Percentiles rank a stretch among this genome's conserved stretches.
Conservation (phyloP, 2,888 invertebrate genomes). For the Drosophila demipolita region DNA sequence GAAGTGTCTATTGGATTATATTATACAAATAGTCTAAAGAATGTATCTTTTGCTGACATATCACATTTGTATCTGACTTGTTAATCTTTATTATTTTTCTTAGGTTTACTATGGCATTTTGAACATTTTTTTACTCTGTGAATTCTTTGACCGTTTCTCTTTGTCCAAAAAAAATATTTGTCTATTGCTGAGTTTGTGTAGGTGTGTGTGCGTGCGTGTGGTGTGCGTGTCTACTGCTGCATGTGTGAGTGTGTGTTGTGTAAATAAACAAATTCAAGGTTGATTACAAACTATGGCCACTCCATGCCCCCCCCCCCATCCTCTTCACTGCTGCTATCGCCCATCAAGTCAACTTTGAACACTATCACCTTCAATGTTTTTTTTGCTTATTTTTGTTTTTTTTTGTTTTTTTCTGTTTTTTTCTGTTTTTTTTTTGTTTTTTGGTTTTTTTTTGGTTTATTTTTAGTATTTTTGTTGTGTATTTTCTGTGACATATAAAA, state of each 20-base stretch:
- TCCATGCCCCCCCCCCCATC: neutral
- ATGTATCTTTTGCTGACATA: constrained; percentile 1
- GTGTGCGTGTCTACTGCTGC: constrained; percentile 6
- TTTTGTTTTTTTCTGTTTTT: no score
- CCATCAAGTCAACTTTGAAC: constrained; percentile 33
- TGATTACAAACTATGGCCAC: constrained; percentile 66
- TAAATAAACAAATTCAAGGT: constrained; percentile 75
- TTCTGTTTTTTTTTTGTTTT: no score
- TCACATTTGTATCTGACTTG: constrained; percentile 5
- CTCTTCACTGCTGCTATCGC: constrained; percentile 20
- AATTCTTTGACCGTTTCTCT: constrained; percentile 23
- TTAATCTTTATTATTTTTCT: constrained; percentile 9
- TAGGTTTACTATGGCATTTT: neutral
- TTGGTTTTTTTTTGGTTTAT: no score
- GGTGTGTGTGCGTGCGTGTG: constrained; percentile 7
- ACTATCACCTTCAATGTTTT: constrained; percentile 57
- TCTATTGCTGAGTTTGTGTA: constrained; percentile 19
- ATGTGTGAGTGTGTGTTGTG: constrained; percentile 25
- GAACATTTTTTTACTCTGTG: neutral
- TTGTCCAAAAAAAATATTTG: constrained; percentile 35
- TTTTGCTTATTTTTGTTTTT: no score
- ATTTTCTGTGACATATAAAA: constrained; percentile 64
- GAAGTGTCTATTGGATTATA: neutral
- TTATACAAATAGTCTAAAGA: neutral
- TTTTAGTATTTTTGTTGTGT: constrained; percentile 25